Base-by-base conservation (phyloP, 2,888 invertebrate species). In the Apodemia duryi region DNA sequence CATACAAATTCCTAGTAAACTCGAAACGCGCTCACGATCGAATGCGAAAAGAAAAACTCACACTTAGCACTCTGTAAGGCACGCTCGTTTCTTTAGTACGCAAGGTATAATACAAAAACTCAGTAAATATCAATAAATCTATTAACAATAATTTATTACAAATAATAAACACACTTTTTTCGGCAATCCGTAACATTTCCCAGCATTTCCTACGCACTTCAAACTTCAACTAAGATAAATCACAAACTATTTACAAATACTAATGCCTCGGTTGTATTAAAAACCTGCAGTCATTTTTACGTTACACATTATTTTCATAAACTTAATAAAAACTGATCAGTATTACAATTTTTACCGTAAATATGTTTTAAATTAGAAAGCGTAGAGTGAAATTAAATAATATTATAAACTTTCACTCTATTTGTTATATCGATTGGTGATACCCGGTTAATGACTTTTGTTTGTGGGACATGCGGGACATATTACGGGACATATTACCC, bases 71-170 rank as follows among this genome's bases (percentile, higher is more conserved):
- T 21, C 21, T 21, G 21, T 21, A 43, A 43, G 43, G 43, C 43
- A 11, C 6, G 43, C 6, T 43, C 41, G 41, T 43, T 49, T 3
- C n/a, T 49, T 49, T n/a, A 10, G 5, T 4, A 49, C 13, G 2
- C n/a, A 6, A n/a, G 46, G 49, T 49, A 49, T n/a, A n/a, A n/a
- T n/a, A 6, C 11, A 74, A 81, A 81, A 81, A 81, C 75, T 70
- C 70, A 21, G 64, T 46, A 65, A 71, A 71, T 78, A 80, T 88
- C 49, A 88, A 85, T 86, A 82, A 81, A 88, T 91, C 85, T 91
- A 91, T 89, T 91, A 90, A 91, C 89, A 89, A 90, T 89, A 90
- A 88, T 87, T 88, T 87, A 88, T 88, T 87, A 86, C 84, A 84
- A 84, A 84, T 85, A 84, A 86, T 86, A 86, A 83, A 78, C 85